These are phyloP conservation scores for Idris sp. DNA, from an alignment of 1,140 invertebrate genomes.

Conservation along the genomic window DNA sequence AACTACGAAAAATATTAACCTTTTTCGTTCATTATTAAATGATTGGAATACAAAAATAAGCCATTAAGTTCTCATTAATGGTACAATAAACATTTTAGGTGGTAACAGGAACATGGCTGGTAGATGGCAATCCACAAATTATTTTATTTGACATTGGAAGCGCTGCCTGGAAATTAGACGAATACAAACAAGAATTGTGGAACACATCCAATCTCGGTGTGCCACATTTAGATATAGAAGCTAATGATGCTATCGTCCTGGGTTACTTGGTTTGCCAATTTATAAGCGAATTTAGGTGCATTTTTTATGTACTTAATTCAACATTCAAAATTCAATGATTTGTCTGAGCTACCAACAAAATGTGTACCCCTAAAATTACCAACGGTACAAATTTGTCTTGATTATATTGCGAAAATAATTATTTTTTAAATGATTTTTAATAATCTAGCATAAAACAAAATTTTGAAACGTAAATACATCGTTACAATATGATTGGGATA, in stretches of 20 bases:
- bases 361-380: too few relatives aligned
- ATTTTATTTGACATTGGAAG: constrained; percentile 99
- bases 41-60: neutral
- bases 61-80: too few relatives aligned
- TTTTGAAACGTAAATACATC: too few relatives aligned
- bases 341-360: too few relatives aligned
- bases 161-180: constrained; percentile 96
- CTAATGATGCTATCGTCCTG: constrained; percentile 97
- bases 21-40: too few relatives aligned
- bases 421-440: too few relatives aligned
- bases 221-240: constrained; percentile 96
- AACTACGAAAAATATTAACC: too few relatives aligned
- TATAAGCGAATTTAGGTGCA: constrained; percentile 80
- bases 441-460: too few relatives aligned
- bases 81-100: constrained; percentile 82
- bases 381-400: too few relatives aligned
- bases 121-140: constrained; percentile 99
- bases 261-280: constrained; percentile 98
- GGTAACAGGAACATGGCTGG: constrained; percentile 97
- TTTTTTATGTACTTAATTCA: neutral
- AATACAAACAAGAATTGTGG: constrained; percentile 97
- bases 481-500: too few relatives aligned
- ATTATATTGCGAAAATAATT: too few relatives aligned
- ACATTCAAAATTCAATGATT: too few relatives aligned
- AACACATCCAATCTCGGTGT: constrained; percentile 92